Evolutionary conservation across 1,140 invertebrate genomes (phyloP).

Genomic region (Drosophila tristis): DNA sequence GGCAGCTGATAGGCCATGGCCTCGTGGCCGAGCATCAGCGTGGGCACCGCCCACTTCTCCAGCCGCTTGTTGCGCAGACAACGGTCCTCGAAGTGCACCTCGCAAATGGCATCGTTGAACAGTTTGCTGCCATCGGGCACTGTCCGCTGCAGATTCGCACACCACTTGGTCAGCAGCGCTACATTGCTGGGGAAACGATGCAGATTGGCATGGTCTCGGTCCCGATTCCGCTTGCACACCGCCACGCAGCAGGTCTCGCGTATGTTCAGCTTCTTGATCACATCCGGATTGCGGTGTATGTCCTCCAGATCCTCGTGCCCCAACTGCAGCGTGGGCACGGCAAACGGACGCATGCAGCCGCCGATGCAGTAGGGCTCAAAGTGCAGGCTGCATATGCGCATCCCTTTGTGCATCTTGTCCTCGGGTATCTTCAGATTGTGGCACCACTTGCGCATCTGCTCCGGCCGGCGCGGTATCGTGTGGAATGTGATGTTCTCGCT

Average conservation of each 20-base stretch:
- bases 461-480: slow-evolving; percentile 75
- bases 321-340: slow-evolving; percentile 72
- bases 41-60: slow-evolving; percentile 79
- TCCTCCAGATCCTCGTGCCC: slow-evolving; percentile 72
- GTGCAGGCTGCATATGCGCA: slow-evolving; percentile 76
- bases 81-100: slow-evolving; percentile 77
- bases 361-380: slow-evolving; percentile 81
- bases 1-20: slow-evolving; percentile 66
- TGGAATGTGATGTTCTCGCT: slow-evolving; percentile 79
- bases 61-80: slow-evolving; percentile 77
- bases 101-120: slow-evolving; percentile 80
- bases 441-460: slow-evolving; percentile 80
- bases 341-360: slow-evolving; percentile 81
- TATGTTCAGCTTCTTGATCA: slow-evolving; percentile 80
- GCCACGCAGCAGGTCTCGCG: slow-evolving; percentile 79
- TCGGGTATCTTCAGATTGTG: slow-evolving; percentile 76
- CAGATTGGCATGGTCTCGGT: slow-evolving; percentile 78
- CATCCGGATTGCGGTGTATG: slow-evolving; percentile 78
- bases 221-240: slow-evolving; percentile 73
- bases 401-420: slow-evolving; percentile 76
- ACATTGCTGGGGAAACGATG: slow-evolving; percentile 78
- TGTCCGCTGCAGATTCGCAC: slow-evolving; percentile 67
- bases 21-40: slow-evolving; percentile 67
- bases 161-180: slow-evolving; percentile 71
- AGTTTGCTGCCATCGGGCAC: slow-evolving; percentile 77